These are phyloP conservation scores for Exaiptasia diaphana DNA, from an alignment of 64 coral and sea anemone species.

Conservation along the genomic window DNA sequence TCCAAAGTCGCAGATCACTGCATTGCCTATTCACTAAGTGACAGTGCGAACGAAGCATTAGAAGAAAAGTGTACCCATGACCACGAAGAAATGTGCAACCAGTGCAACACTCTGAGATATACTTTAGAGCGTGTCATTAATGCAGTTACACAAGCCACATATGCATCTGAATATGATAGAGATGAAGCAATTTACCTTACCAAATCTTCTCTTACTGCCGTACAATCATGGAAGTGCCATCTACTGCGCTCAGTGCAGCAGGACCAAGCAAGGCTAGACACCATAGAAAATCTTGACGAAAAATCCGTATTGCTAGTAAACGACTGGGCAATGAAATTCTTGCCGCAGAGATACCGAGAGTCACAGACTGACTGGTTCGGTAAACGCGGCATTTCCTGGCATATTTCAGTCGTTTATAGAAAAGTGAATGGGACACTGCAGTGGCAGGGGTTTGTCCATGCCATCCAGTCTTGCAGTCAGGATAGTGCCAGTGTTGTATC, in stretches of 20 bases:
- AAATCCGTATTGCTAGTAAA: not conserved
- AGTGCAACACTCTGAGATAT: not conserved
- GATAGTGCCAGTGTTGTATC: constrained; percentile 7
- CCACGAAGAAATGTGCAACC: not conserved
- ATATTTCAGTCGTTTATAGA: not conserved
- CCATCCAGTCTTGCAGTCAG: not conserved
- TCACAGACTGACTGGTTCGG: not conserved
- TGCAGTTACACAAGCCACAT: not conserved
- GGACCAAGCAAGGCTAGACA: not conserved
- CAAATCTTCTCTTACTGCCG: not conserved
- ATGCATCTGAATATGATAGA: not conserved
- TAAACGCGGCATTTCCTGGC: not conserved
- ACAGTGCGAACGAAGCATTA: not conserved
- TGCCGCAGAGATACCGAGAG: not conserved
- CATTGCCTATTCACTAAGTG: not conserved
- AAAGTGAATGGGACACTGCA: not conserved
- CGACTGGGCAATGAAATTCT: constrained; percentile 9
- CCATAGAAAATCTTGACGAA: not conserved
- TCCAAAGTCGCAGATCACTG: not conserved
- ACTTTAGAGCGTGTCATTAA: not conserved
- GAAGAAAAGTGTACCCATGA: not conserved
- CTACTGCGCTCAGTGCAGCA: not conserved
- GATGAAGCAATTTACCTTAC: not conserved
- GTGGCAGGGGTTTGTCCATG: constrained; percentile 10
- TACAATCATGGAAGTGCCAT: not conserved